A percentile compares a stretch with the other conserved stretches of the same genome.
phyloP scores from a whole-genome alignment of 2,113 vertebrate species.

The Crocuta crocuta region DNA sequence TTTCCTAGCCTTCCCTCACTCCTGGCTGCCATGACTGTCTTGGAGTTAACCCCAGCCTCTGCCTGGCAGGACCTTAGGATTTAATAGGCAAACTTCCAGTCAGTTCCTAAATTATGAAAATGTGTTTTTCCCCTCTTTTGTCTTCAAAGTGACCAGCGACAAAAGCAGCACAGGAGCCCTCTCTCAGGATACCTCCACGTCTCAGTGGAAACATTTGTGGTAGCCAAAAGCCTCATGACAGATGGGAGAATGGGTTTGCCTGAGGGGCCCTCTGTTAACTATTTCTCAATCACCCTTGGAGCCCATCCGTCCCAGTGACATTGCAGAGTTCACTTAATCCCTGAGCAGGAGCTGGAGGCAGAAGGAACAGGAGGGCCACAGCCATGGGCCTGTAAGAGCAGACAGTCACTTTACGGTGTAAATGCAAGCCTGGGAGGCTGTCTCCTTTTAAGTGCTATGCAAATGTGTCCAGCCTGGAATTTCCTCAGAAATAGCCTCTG shows the following conservation, averaged over 20 bases:
- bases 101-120: constrained; percentile 22
- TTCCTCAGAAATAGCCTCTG: constrained; percentile 14
- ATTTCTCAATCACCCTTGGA: background rate
- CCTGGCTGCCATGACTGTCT: background rate
- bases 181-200: background rate
- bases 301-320: background rate
- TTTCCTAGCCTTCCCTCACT: background rate
- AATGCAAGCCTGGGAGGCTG: constrained; percentile 48
- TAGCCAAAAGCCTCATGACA: background rate
- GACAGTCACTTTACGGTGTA: background rate
- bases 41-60: background rate
- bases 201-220: background rate
- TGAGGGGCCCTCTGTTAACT: background rate
- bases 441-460: constrained; percentile 30
- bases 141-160: constrained; percentile 42
- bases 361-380: background rate
- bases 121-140: background rate
- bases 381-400: background rate
- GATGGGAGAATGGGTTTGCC: background rate
- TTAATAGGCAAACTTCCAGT: constrained; percentile 50
- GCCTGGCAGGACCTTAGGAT: background rate
- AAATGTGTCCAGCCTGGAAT: background rate
- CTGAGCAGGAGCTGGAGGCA: background rate
- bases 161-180: background rate
- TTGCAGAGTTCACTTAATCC: background rate